A percentile compares a stretch with the other conserved stretches of the same genome.
These are phyloP conservation scores for Shinisaurus crocodilurus DNA, from an alignment of 2,113 vertebrate genomes.

Conservation along the genomic window DNA sequence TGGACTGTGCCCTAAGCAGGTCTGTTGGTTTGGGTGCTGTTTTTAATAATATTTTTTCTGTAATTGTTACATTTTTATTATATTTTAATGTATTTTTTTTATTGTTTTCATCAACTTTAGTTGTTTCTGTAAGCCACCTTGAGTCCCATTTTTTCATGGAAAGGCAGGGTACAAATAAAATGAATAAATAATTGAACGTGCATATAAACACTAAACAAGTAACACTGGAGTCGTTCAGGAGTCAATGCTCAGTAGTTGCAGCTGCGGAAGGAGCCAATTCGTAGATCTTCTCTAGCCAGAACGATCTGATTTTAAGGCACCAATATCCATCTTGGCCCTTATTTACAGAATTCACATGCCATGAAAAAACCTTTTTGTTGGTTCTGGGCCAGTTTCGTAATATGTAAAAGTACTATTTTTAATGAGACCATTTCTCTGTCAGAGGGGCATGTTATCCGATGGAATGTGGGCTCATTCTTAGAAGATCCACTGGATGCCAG, in stretches of 20 bases:
- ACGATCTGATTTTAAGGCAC: not conserved
- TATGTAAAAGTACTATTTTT: not conserved
- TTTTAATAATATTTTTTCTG: too few species aligned
- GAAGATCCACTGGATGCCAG: conserved; percentile 64
- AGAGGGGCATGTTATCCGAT: conserved; percentile 73
- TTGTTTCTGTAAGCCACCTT: too few species aligned
- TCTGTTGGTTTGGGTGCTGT: too few species aligned
- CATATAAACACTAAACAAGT: not conserved
- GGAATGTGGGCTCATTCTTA: conserved; percentile 72
- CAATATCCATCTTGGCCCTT: not conserved
- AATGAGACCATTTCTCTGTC: conserved; percentile 21
- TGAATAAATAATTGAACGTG: not conserved
- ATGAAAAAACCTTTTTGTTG: not conserved
- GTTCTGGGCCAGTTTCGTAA: not conserved
- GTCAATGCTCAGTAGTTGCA: not conserved
- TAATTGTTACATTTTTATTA: too few species aligned
- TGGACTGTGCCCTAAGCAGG: too few species aligned
- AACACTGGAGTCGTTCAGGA: not conserved
- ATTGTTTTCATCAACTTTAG: too few species aligned
- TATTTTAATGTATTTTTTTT: too few species aligned
- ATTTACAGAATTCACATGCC: not conserved
- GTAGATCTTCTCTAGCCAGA: not conserved
- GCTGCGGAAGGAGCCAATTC: not conserved
- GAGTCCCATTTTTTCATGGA: too few species aligned
- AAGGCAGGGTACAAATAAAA: too few species aligned